These are phyloP conservation scores for Nothobranchius kuhntae DNA, from an alignment of 2,113 vertebrate species.

Conservation along the genomic window DNA sequence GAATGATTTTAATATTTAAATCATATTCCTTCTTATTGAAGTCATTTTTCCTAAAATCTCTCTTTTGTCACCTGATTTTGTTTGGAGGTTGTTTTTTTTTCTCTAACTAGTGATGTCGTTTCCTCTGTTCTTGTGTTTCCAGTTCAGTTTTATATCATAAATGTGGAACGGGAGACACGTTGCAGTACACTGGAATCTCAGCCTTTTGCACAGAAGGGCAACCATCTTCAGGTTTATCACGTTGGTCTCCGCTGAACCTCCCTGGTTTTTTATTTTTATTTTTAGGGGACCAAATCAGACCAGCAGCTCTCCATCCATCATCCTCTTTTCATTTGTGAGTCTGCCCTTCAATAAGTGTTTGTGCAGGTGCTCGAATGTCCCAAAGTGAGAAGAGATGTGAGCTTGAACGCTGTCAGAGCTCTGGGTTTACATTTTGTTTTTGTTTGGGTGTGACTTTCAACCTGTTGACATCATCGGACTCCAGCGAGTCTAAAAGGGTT, in stretches of 20 bases:
- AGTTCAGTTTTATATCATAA: neutral
- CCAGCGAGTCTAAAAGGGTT: conserved; percentile 20
- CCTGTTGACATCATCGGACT: conserved; percentile 44
- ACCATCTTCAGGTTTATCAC: neutral
- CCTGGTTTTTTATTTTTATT: neutral
- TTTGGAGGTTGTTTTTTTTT: neutral
- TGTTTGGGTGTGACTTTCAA: conserved; percentile 11
- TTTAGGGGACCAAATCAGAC: conserved; percentile 19
- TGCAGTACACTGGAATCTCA: no score
- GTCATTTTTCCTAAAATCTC: neutral
- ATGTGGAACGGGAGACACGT: neutral
- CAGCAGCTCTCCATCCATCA: conserved; percentile 54
- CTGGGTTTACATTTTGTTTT: conserved; percentile 1
- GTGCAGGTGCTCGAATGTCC: conserved; percentile 16
- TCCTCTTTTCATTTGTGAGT: conserved; percentile 35
- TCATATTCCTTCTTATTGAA: neutral
- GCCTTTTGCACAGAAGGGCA: no score
- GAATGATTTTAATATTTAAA: conserved; percentile 7
- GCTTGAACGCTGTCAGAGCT: conserved; percentile 10
- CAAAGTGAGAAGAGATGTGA: conserved; percentile 36
- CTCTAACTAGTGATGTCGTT: neutral
- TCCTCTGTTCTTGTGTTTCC: no score
- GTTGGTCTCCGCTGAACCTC: neutral
- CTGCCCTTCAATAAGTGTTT: conserved; percentile 36
- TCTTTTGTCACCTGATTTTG: neutral